Base-by-base conservation (phyloP, 1,140 invertebrate genomes). In the Pseudomyrmex dendroicus region DNA sequence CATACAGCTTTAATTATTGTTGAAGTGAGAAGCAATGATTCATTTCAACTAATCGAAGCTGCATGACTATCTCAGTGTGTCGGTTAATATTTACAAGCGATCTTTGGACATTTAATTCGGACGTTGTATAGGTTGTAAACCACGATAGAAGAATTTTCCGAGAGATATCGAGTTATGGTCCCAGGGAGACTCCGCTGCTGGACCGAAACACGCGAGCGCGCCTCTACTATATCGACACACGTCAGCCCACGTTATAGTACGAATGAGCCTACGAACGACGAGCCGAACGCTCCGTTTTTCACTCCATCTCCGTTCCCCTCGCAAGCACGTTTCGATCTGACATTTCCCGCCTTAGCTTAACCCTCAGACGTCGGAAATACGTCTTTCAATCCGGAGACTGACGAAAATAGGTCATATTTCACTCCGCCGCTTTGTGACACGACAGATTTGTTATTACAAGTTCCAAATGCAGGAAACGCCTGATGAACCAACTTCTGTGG, bases 321-420 rank as follows among this genome's bases (percentile, higher is more conserved):
- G 62, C 25, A 35, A 35, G 48, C 22, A 46, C 54, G 54, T 80
- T 72, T 72, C 76, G 64, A 68, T 80, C 66, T 66, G 66, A 80
- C 76, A 72, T 80, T 70, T 80, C 76, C 44, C 76, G 66, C 56
- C 66, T 80, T 70, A 80, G 76, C 66, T 80, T 72, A 80, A 80
- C 76, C 76, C 52, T 80, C 76, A 50, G 54, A 80, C 46, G 76
- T 80, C 76, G 76, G 76, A 80, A 80, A 80, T 80, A 80, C 66
- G n/a, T n/a, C n/a, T 80, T 80, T 72, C 76, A 80, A 80, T 80
- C 66, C 76, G 76, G 66, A 50, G 76, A 70, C 54, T 59, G 46
- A 80, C 76, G 76, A 80, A 80, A 80, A 80, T 80, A 70, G 76
- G 76, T 80, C 76, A 80, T 80, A 80, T 72, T 80, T 80, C 66